Evolutionary conservation across 2,113 vertebrate genomes (phyloP).

Genomic region (Crocuta crocuta): DNA sequence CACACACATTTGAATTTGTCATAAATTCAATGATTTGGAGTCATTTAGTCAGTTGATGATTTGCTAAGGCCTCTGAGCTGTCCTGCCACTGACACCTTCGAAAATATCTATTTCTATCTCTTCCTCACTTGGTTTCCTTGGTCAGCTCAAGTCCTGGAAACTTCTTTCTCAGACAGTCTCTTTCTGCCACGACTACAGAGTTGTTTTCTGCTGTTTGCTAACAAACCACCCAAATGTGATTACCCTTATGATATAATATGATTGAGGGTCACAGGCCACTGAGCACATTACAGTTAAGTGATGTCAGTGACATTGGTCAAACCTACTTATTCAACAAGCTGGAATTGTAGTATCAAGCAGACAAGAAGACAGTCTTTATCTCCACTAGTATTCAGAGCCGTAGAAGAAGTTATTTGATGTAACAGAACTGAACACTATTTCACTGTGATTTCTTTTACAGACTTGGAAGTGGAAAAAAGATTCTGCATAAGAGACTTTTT

Average conservation of each 20-base stretch:
- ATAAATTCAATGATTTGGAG: too few relatives aligned
- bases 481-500: neutral
- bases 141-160: neutral
- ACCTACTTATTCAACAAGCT: neutral
- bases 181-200: neutral
- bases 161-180: neutral
- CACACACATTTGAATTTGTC: neutral
- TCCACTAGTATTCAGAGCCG: neutral
- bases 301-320: neutral
- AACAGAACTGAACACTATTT: neutral
- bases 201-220: neutral
- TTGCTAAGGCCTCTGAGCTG: neutral
- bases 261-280: too few relatives aligned
- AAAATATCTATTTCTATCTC: neutral
- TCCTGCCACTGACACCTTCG: neutral
- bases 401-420: neutral
- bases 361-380: neutral
- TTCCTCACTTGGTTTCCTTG: neutral
- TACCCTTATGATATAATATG: neutral
- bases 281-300: neutral
- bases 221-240: neutral
- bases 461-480: neutral
- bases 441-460: neutral
- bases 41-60: too few relatives aligned
- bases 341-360: neutral